A percentile compares a stretch with the other conserved stretches of the same genome.
Evolutionary conservation across 2,797 vertebrate genomes (phyloP).

Genomic region (Poeciliopsis paucimaculata): DNA sequence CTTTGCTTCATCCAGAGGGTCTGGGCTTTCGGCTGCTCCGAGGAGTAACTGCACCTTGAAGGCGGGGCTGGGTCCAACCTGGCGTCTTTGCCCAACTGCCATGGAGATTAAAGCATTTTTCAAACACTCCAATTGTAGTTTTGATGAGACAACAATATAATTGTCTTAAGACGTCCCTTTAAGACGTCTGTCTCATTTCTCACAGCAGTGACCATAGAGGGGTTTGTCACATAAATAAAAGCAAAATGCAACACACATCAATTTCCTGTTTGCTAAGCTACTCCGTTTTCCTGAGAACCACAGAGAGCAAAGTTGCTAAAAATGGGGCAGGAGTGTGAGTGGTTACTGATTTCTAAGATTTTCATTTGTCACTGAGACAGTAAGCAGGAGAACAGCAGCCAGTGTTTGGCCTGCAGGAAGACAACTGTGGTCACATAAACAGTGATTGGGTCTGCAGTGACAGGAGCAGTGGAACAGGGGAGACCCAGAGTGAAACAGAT

Average conservation of each 20-base stretch:
- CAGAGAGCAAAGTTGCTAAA: slow-evolving; percentile 50
- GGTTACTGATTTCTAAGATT: not conserved
- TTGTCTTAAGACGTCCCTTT: too few relatives aligned
- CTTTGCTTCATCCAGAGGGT: too few relatives aligned
- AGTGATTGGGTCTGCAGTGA: not conserved
- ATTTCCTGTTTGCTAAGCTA: slow-evolving; percentile 70
- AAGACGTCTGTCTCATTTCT: not conserved
- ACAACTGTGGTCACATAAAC: not conserved
- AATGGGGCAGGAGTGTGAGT: slow-evolving; percentile 5
- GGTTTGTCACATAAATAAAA: slow-evolving; percentile 25
- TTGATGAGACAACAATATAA: too few relatives aligned
- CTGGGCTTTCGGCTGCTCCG: too few relatives aligned
- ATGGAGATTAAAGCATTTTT: too few relatives aligned
- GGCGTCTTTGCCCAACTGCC: too few relatives aligned
- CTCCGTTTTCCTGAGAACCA: slow-evolving; percentile 39
- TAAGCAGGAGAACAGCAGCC: not conserved
- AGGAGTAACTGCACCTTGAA: too few relatives aligned
- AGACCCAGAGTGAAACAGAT: not conserved
- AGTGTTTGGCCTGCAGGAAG: slow-evolving; percentile 19
- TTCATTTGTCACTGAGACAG: not conserved
- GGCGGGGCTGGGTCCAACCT: too few relatives aligned
- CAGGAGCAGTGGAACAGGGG: not conserved
- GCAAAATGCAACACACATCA: slow-evolving; percentile 12
- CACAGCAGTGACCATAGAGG: slow-evolving; percentile 20
- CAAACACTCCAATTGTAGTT: too few relatives aligned